Evolutionary conservation across 2,888 invertebrate species (phyloP), one percentile per base, ranked within the genome.

Genomic region (Andrena flavipes): DNA sequence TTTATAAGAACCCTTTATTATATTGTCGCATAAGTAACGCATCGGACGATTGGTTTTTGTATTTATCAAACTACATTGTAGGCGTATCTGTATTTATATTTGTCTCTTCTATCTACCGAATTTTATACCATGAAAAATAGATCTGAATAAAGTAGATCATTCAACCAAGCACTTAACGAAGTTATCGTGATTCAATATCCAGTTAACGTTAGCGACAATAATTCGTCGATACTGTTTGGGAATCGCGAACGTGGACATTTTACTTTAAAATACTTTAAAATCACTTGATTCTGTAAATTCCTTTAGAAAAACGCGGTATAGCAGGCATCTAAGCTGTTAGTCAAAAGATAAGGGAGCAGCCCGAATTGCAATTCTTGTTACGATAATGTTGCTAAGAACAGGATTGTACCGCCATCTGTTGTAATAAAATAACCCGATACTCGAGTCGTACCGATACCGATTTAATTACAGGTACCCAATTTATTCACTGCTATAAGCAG

Each of bases 61-160:
- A 67, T 79, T 73, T 73, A 68, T 65, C 6, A 73, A 82, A 35
- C 20, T 59, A 54, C 30, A 48, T 69, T 69, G 70, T 83, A 82
- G 72, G 20, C 60, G n/a, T 70, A 76, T 56, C 63, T 82, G 76
- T 85, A 82, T 85, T 85, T 85, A 82, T 85, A 82, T 76, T 82
- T 64, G 60, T 81, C 70, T 72, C 51, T 54, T 75, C 84, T 75
- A 71, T 76, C 72, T 54, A 63, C 60, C 75, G 23, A 85, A 26
- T 85, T 85, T 85, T 86, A 84, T 86, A 86, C 80, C 42, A 84
- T 76, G 73, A 76, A 72, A 65, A 69, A 80, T 81, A 82, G 75
- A 84, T 86, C 77, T 74, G 84, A 86, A 86, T 86, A 86, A 86
- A 86, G 70, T 77, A 72, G 75, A 77, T 59, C 76, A 76, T 86